Conservation (phyloP, 35 echinoderm and acorn worm genomes). For the Apostichopus californicus region DNA sequence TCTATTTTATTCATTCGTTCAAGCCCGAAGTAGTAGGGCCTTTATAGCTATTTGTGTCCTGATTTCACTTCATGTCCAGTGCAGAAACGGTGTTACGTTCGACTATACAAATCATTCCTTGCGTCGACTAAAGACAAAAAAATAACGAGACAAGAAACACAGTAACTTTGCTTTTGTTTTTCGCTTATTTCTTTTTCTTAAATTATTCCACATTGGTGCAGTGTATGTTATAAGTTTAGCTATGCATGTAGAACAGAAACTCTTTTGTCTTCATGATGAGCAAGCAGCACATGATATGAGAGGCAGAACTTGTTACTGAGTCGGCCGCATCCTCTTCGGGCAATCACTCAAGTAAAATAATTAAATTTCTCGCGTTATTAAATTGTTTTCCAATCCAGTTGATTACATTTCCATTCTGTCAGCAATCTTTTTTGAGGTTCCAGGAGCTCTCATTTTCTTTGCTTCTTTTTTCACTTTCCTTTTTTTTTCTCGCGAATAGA, state of each 20-base stretch:
- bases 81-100: no score
- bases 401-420: conserved; percentile 34
- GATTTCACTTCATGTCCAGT: no score
- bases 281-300: not conserved
- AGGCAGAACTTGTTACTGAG: conserved; percentile 2
- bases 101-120: no score
- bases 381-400: conserved; percentile 49
- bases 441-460: not conserved
- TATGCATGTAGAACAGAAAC: not conserved
- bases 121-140: no score
- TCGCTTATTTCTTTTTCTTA: no score
- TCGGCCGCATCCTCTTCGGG: not conserved
- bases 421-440: not conserved
- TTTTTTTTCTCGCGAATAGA: not conserved
- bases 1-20: no score
- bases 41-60: no score
- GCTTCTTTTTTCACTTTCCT: not conserved
- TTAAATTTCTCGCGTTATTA: conserved; percentile 45
- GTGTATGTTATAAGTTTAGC: no score
- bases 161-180: no score
- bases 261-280: not conserved
- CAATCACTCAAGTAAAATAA: conserved; percentile 33
- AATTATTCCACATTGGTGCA: no score
- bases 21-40: no score
- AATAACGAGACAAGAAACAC: no score